Conservation (phyloP, 2,113 vertebrate species). For the Trogon surrucura region DNA sequence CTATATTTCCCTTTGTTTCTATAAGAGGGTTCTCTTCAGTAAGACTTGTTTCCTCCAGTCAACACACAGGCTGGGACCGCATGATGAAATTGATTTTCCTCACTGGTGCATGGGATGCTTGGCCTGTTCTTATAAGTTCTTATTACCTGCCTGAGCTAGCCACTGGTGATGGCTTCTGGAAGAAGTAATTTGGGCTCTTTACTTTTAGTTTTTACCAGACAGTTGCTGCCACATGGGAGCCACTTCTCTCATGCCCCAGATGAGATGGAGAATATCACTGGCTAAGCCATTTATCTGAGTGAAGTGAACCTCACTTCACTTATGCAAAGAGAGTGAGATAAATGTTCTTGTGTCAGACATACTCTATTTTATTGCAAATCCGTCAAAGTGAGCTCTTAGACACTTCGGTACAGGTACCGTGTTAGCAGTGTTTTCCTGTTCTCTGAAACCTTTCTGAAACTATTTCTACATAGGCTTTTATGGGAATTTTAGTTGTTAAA, state of each 20-base stretch:
- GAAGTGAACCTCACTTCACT: not conserved
- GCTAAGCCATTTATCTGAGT: not conserved
- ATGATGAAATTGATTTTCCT: not conserved
- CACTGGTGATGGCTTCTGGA: not conserved
- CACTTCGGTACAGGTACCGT: not conserved
- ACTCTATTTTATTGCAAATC: not conserved
- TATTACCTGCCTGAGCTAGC: not conserved
- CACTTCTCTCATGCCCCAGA: not conserved
- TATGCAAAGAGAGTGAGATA: not conserved
- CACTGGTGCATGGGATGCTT: not conserved
- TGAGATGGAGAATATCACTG: not conserved
- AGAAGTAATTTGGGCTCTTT: not conserved
- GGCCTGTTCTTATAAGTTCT: not conserved
- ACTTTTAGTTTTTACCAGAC: not conserved
- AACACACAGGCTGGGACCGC: not conserved
- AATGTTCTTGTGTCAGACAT: not conserved
- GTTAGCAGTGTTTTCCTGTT: not conserved
- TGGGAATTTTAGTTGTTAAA: not conserved
- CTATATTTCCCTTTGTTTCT: not conserved
- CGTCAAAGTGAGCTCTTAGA: not conserved
- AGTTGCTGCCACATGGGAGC: not conserved
- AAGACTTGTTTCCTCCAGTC: not conserved
- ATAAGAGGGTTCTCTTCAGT: not conserved
- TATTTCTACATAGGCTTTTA: not conserved
- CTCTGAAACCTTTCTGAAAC: not conserved